A percentile compares a stretch with the other conserved stretches of the same genome.
Conservation (phyloP, 2,797 vertebrate genomes). For the Mus spretus region DNA sequence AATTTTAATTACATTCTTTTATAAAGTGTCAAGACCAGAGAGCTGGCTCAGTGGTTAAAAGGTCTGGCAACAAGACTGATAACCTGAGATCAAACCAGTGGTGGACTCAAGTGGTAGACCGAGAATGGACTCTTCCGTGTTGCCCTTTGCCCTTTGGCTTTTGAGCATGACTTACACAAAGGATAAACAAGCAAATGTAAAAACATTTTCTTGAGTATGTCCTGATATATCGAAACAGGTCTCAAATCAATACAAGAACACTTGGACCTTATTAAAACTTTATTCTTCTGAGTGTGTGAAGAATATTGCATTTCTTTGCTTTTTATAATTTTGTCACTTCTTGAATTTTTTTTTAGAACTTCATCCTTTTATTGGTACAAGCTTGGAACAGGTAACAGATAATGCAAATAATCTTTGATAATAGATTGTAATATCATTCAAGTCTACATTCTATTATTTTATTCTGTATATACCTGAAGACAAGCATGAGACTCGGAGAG, state of each 20-base stretch:
- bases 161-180: not conserved
- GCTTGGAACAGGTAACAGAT: not conserved
- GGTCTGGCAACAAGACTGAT: not conserved
- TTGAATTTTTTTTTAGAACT: not conserved
- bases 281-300: not conserved
- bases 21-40: not conserved
- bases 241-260: not conserved
- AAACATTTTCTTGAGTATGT: not conserved
- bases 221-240: not conserved
- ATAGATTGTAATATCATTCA: not conserved
- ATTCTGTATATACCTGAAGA: not conserved
- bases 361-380: not conserved
- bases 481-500: not conserved
- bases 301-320: not conserved
- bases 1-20: not conserved
- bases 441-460: not conserved
- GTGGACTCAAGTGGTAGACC: not conserved
- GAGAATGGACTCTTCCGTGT: not conserved
- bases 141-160: not conserved
- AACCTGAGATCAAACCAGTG: not conserved
- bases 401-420: too few species aligned
- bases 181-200: not conserved
- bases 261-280: not conserved
- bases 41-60: not conserved
- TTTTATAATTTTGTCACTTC: not conserved